Base-by-base conservation (phyloP, 2,797 vertebrate genomes). In the Sebastes baramenuke region DNA sequence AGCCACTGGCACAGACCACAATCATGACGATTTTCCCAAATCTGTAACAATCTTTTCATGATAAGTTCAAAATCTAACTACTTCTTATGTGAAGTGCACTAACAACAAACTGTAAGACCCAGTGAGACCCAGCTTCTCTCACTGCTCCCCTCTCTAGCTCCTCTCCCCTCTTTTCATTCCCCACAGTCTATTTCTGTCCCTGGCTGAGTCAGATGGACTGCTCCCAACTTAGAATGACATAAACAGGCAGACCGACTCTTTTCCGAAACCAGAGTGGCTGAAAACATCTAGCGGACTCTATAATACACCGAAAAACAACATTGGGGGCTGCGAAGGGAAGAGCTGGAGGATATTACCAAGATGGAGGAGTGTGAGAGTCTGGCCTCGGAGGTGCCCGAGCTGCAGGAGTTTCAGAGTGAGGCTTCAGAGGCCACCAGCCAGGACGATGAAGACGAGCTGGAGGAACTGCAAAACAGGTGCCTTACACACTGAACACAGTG, bases 131-230 rank as follows among this genome's bases (percentile, higher is more conserved):
- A 24, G 7, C 36, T 18, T 74, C 27, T 73, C 32, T 72, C 20
- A 42, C 25, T 66, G 38, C 46, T 62, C 56, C 67, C 72, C 64
- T 76, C 70, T 73, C 59, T 46, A 16, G 56, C 75, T 67, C 69
- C 78, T 56, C 84, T 82, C 80, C 90, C 89, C 86, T 88, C 87
- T 85, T 81, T 76, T 89, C 87, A 81, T 85, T 88, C 88, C 86
- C 52, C 68, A 27, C 80, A 67, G 92, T 95, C 97, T 99, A 99
- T 99, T 99, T 98, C 95, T 95, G 97, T 97, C 91, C 86, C 82
- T 85, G 81, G 96, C 97, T 96, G 94, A 96, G 95, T 97, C 96
- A 97, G 95, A 94, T 93, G 95, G 95, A 95, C 92, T 32, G 90
- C 94, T 94, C 95, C 93, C 94, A 92, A 88, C 91, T 95, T 92